Evolutionary conservation across 1,140 invertebrate species (phyloP).

Genomic region (Habropoda laboriosa): DNA sequence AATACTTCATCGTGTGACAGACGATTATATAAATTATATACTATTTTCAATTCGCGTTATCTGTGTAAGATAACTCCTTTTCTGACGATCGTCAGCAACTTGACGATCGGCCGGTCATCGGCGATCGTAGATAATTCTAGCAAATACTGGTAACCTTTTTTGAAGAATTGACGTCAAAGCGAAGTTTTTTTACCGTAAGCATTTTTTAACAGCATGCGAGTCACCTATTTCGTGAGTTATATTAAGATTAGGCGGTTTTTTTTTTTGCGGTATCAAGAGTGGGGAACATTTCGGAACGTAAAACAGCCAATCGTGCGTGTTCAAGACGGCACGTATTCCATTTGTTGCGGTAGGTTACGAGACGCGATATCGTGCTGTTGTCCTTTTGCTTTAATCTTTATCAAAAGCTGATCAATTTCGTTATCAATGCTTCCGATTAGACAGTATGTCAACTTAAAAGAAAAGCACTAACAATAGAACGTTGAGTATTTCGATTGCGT

Average conservation of each 20-base stretch:
- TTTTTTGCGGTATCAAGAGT: neutral
- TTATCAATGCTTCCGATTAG: neutral
- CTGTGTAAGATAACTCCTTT: neutral
- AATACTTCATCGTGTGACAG: neutral
- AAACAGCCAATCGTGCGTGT: neutral
- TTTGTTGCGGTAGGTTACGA: constrained; percentile 16
- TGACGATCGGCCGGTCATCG: constrained; percentile 27
- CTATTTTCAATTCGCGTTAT: neutral
- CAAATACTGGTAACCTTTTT: constrained; percentile 42
- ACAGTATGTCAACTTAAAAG: no score
- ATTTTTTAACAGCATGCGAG: constrained; percentile 9
- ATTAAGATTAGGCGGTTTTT: neutral
- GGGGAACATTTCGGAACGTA: neutral
- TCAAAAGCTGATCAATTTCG: neutral
- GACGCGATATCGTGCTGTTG: no score
- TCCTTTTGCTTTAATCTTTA: neutral
- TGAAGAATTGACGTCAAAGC: constrained; percentile 56
- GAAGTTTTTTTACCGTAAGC: constrained; percentile 20
- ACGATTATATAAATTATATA: neutral
- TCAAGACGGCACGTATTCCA: neutral
- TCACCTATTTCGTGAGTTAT: neutral
- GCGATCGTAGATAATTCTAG: constrained; percentile 19
- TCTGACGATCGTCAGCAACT: neutral
- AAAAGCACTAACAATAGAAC: no score
- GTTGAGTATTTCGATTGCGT: neutral